phyloP scores from a whole-genome alignment of 2,888 invertebrate genomes.

The Lycia hirtaria region DNA sequence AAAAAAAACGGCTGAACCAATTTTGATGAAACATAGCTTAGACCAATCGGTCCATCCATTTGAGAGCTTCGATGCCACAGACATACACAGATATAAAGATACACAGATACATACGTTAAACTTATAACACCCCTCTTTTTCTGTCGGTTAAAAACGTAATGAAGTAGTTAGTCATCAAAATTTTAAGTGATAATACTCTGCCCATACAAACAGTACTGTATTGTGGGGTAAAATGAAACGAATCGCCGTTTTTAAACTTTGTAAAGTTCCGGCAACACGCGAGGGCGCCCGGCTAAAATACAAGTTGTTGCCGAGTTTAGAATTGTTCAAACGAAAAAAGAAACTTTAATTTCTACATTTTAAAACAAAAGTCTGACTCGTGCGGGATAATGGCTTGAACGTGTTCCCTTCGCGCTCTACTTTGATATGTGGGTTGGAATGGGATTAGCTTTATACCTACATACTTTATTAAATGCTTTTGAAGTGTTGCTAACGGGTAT shows the following conservation, averaged over 20 bases:
- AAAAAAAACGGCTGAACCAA: too few species aligned
- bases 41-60: too few species aligned
- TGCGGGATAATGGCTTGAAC: constrained; percentile 75
- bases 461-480: constrained; percentile 11
- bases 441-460: constrained; percentile 39
- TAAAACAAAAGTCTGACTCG: constrained; percentile 76
- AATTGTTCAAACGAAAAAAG: constrained; percentile 80
- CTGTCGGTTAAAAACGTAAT: not conserved
- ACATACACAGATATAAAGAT: too few species aligned
- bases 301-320: constrained; percentile 80
- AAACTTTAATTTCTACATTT: constrained; percentile 82
- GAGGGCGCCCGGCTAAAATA: constrained; percentile 79
- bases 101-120: too few species aligned
- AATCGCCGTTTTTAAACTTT: constrained; percentile 76
- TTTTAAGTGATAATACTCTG: constrained; percentile 5
- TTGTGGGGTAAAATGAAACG: constrained; percentile 68
- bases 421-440: constrained; percentile 38
- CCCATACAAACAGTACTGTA: constrained; percentile 45
- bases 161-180: not conserved
- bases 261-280: constrained; percentile 81
- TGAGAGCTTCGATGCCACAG: too few species aligned
- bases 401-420: constrained; percentile 57
- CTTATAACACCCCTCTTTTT: too few species aligned
- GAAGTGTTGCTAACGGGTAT: constrained; percentile 19
- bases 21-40: too few species aligned